Evolutionary conservation across 2,113 vertebrate genomes (phyloP), one percentile per base, ranked within the genome.

Genomic region (Vidua chalybeata): DNA sequence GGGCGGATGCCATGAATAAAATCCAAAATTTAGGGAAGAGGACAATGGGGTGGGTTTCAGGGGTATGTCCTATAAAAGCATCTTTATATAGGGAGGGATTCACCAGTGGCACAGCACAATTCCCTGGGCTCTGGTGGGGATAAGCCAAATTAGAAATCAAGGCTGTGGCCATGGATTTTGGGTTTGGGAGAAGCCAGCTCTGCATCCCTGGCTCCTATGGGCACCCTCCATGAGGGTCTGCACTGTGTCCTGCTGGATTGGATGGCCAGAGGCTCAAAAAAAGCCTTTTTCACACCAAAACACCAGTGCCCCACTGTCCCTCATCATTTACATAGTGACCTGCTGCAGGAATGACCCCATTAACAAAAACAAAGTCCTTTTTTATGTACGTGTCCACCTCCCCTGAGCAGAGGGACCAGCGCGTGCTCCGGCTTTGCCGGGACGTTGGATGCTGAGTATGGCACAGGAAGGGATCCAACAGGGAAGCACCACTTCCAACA

Each of bases 391-490:
- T 8, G n/a, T 45, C 35, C 68, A 22, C 6, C 69, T 62, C 6
- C 35, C 41, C 35, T 2, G 43, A 37, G 49, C 63, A 84, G 49
- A 8, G 84, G 46, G 64, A 27, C 3, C 52, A 3, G 37, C 2
- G 3, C 4, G 0, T 15, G 66, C 46, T 1, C 48, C 1, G 4
- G 58, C 68, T 46, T 9, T 30, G 39, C 52, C 1, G 2, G 71
- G 55, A 2, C 46, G 0, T 7, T 5, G 17, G 31, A 15, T 1
- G 27, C 77, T 1, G 2, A 5, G 73, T n/a, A 6, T 0, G 17
- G 87, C 78, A 22, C 51, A 6, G 89, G 76, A 43, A 5, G 80
- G 94, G 76, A 95, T 92, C 80, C 89, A 67, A 89, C 33, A 30
- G 63, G 79, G 69, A 75, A 17, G 31, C 56, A 14, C 11, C 21